These are phyloP conservation scores for Argynnis bischoffii DNA, from an alignment of 2,888 invertebrate genomes.

Conservation along the genomic window DNA sequence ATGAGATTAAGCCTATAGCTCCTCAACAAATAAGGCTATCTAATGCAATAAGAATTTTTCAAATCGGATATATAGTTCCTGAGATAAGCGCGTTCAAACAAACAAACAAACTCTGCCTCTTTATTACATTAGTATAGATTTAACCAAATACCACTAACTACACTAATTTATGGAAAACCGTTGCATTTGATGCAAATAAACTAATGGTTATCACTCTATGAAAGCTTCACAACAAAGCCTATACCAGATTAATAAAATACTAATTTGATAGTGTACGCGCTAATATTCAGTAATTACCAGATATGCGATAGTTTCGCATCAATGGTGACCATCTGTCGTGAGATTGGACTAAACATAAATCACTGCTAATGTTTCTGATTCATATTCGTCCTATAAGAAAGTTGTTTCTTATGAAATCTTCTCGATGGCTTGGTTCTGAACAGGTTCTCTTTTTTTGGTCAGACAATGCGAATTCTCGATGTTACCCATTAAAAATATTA, in stretches of 20 bases:
- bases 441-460: constrained; percentile 9
- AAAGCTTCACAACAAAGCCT: constrained; percentile 37
- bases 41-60: too few relatives aligned
- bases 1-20: too few relatives aligned
- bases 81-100: too few relatives aligned
- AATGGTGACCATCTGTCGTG: constrained; percentile 47
- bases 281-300: constrained; percentile 39
- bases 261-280: constrained; percentile 37
- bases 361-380: constrained; percentile 52
- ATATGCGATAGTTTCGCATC: constrained; percentile 44
- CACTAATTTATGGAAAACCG: constrained; percentile 12
- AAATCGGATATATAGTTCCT: too few relatives aligned
- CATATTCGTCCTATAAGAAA: constrained; percentile 42
- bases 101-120: too few relatives aligned
- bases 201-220: constrained; percentile 33
- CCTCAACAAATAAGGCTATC: too few relatives aligned
- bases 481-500: constrained; percentile 1
- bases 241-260: constrained; percentile 39
- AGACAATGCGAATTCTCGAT: constrained; percentile 3
- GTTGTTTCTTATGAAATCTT: constrained; percentile 1
- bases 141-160: not conserved
- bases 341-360: constrained; percentile 58
- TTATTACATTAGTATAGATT: too few relatives aligned
- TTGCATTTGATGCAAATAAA: constrained; percentile 28
- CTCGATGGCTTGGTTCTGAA: not conserved